These are phyloP conservation scores for Carlito syrichta DNA, from an alignment of 2,113 vertebrate species.

Conservation along the genomic window DNA sequence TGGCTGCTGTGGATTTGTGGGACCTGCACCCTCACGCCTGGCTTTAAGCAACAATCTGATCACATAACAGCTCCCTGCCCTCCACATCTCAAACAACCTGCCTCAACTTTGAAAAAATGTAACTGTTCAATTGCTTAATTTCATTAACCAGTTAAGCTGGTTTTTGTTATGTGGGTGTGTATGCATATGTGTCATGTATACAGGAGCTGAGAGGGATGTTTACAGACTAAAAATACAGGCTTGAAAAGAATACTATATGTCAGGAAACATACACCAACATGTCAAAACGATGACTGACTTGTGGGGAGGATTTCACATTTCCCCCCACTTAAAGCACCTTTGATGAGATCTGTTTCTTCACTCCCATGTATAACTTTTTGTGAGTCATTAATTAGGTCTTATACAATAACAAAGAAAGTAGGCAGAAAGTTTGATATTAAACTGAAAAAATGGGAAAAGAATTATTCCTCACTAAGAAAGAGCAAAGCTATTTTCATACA, in stretches of 20 bases:
- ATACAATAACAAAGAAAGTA: constrained; percentile 28
- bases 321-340: background rate
- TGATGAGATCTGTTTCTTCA: constrained; percentile 21
- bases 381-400: constrained; percentile 12
- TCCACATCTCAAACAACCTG: background rate
- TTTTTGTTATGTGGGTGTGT: background rate
- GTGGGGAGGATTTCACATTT: background rate
- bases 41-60: constrained; percentile 8
- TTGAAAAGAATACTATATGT: constrained; percentile 37
- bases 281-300: background rate
- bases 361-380: background rate
- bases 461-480: constrained; percentile 37
- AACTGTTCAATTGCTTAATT: background rate
- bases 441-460: background rate
- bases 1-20: background rate
- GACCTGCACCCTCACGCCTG: background rate
- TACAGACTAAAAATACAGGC: constrained; percentile 19
- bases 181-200: background rate
- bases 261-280: background rate
- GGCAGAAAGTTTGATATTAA: constrained; percentile 32
- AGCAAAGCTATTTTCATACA: constrained; percentile 29
- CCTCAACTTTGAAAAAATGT: background rate
- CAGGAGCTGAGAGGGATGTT: background rate
- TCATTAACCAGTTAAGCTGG: background rate
- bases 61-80: background rate